Percentiles rank a stretch among this genome's conserved stretches.
Conservation (phyloP, 2,113 vertebrate species). For the Python bivittatus region DNA sequence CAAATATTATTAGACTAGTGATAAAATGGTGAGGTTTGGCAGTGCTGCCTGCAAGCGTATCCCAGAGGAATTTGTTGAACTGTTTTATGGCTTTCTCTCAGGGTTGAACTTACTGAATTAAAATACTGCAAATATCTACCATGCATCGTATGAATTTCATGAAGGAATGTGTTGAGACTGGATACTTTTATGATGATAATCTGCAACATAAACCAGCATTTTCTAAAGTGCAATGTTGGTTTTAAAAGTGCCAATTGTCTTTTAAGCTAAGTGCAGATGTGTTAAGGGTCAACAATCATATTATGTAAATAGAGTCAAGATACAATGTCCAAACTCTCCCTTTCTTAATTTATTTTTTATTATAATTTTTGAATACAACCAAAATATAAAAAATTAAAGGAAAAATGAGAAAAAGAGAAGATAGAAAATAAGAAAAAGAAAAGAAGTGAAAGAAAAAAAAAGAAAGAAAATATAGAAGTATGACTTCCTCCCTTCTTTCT, state of each 20-base stretch:
- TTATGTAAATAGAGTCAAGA: background rate
- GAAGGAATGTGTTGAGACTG: conserved; percentile 1
- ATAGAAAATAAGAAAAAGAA: background rate
- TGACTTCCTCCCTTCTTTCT: too few relatives aligned
- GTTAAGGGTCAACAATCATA: background rate
- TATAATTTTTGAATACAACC: background rate
- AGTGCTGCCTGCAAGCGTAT: background rate
- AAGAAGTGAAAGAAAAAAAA: too few relatives aligned
- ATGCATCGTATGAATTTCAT: conserved; percentile 29
- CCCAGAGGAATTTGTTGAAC: conserved; percentile 11
- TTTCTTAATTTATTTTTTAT: background rate
- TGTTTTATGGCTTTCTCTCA: conserved; percentile 18
- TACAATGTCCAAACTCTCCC: background rate
- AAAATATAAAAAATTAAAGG: too few relatives aligned
- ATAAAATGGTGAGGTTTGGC: background rate
- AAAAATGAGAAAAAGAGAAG: too few relatives aligned
- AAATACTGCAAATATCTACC: conserved; percentile 33
- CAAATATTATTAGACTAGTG: conserved; percentile 26
- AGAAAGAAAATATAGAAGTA: too few relatives aligned
- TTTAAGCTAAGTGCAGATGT: conserved; percentile 8
- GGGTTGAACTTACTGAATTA: conserved; percentile 25
- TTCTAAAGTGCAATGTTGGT: background rate
- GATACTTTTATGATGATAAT: background rate
- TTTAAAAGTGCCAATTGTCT: conserved; percentile 6
- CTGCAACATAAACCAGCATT: conserved; percentile 11